Percentiles rank a stretch among this genome's conserved stretches.
These are phyloP conservation scores for Perca fluviatilis DNA, from an alignment of 2,113 vertebrate genomes.

Conservation along the genomic window DNA sequence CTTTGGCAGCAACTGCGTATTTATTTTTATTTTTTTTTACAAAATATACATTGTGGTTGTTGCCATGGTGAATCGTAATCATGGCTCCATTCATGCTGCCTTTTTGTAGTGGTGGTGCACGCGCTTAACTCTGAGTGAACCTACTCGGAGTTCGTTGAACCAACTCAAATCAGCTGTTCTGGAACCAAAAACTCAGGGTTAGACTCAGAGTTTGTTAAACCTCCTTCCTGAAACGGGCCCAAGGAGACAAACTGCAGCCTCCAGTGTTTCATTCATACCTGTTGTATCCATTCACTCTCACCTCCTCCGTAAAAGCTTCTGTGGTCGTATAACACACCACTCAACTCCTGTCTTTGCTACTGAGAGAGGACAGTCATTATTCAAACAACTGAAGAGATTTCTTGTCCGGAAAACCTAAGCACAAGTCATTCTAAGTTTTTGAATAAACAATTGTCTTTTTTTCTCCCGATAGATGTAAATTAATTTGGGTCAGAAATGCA, in stretches of 20 bases:
- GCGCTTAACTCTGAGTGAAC: no score
- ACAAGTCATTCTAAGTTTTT: neutral
- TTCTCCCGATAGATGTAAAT: slow-evolving; percentile 53
- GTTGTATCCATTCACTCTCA: neutral
- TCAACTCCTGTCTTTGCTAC: neutral
- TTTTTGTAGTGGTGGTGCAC: no score
- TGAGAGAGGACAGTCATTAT: neutral
- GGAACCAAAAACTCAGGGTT: no score
- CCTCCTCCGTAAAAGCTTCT: neutral
- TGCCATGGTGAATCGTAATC: no score
- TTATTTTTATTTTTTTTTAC: no score
- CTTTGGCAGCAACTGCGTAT: no score
- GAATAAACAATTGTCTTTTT: slow-evolving; percentile 20
- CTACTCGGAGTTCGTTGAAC: no score
- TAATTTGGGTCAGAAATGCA: slow-evolving; percentile 70
- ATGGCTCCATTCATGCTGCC: no score
- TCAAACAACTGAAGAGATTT: neutral
- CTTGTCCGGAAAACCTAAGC: slow-evolving; percentile 21
- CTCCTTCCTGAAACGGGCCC: no score
- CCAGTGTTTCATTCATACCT: neutral
- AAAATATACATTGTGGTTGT: no score
- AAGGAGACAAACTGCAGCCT: neutral
- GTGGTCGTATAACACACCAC: neutral
- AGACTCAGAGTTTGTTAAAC: no score
- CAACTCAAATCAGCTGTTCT: no score